Evolutionary conservation across 2,113 vertebrate genomes (phyloP).

Genomic region (Pangasianodon gigas): DNA sequence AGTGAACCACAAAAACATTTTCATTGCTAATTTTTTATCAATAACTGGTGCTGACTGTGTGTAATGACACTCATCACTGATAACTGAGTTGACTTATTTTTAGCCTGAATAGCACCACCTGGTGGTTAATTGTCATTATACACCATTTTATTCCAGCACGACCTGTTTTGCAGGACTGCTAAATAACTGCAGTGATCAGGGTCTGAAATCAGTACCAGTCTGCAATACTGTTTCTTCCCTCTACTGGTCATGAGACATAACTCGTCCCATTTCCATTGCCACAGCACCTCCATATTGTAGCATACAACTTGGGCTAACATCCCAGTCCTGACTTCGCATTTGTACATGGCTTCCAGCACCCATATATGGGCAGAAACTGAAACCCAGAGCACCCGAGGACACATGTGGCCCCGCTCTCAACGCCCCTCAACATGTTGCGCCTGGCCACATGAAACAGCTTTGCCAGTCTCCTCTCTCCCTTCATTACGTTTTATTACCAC

Average conservation of each 20-base stretch:
- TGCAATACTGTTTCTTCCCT: not conserved
- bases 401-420: constrained; percentile 68
- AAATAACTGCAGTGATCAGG: no score
- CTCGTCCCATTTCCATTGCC: not conserved
- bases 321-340: not conserved
- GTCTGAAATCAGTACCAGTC: not conserved
- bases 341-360: not conserved
- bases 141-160: not conserved
- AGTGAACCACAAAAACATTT: not conserved
- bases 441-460: constrained; percentile 75
- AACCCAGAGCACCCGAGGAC: constrained; percentile 52
- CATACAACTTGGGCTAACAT: not conserved
- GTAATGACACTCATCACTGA: not conserved
- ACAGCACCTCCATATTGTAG: not conserved
- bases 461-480: constrained; percentile 74
- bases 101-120: constrained; percentile 50
- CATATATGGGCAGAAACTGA: constrained; percentile 41
- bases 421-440: constrained; percentile 61
- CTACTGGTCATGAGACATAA: not conserved
- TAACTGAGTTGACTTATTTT: not conserved
- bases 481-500: constrained; percentile 77
- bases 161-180: not conserved
- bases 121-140: constrained; percentile 29
- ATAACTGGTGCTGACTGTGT: not conserved
- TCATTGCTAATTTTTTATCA: not conserved